Evolutionary conservation across 2,888 invertebrate genomes (phyloP).

Genomic region (Drosophila borborema): DNA sequence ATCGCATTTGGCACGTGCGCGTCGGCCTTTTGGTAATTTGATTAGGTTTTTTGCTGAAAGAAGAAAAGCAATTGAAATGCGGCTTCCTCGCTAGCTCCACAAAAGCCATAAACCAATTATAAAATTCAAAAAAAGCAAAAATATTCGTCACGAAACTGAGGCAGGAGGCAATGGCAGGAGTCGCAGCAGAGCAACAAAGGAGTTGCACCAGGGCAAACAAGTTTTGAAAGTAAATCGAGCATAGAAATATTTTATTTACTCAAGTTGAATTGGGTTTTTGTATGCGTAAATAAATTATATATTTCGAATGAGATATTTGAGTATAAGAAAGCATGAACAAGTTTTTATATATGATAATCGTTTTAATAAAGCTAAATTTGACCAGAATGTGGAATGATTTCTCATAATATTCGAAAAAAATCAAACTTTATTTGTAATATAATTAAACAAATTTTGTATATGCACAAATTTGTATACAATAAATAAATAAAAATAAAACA

Average conservation of each 20-base stretch:
- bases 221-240: neutral
- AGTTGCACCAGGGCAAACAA: conserved; percentile 32
- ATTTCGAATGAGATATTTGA: neutral
- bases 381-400: too few relatives aligned
- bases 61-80: conserved; percentile 67
- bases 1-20: conserved; percentile 67
- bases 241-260: neutral
- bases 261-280: too few relatives aligned
- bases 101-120: conserved; percentile 78
- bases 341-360: too few relatives aligned
- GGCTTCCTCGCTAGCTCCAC: conserved; percentile 55
- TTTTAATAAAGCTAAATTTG: too few relatives aligned
- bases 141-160: conserved; percentile 6
- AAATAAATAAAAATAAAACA: too few relatives aligned
- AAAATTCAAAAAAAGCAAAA: conserved; percentile 50
- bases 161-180: neutral
- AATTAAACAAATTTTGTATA: too few relatives aligned
- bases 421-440: too few relatives aligned
- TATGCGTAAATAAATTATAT: too few relatives aligned
- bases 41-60: conserved; percentile 52
- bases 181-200: neutral
- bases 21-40: conserved; percentile 61
- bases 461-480: too few relatives aligned
- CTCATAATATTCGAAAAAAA: too few relatives aligned
- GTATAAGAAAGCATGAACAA: neutral